Percentiles rank a stretch among this genome's conserved stretches.
Conservation (phyloP, 1,140 invertebrate genomes). For the Rhynchophorus ferrugineus region DNA sequence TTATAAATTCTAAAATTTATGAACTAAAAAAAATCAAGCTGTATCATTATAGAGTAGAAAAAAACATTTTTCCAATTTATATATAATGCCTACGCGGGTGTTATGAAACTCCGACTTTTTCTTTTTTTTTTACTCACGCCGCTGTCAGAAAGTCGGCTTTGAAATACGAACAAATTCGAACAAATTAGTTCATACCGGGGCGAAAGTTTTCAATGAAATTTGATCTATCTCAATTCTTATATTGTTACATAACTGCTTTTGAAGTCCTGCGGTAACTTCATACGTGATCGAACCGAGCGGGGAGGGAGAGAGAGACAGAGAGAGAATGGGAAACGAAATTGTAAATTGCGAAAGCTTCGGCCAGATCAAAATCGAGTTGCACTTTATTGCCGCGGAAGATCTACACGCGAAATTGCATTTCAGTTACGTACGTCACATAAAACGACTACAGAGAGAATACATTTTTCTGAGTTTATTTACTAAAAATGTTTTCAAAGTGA, state of each 20-base stretch:
- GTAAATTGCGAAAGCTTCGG: conserved; percentile 1
- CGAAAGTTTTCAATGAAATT: background rate
- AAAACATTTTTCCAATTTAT: too few relatives aligned
- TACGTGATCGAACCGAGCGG: conserved; percentile 7
- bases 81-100: too few relatives aligned
- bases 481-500: too few relatives aligned
- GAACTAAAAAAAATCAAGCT: too few relatives aligned
- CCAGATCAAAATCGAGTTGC: conserved; percentile 3
- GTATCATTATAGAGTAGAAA: too few relatives aligned
- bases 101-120: background rate
- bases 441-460: background rate
- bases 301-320: background rate
- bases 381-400: background rate
- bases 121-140: background rate
- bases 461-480: background rate
- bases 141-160: background rate
- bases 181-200: background rate
- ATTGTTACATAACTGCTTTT: conserved; percentile 6
- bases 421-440: background rate
- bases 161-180: background rate
- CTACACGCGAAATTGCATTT: background rate
- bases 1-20: too few relatives aligned
- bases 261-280: conserved; percentile 1
- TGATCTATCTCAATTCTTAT: conserved; percentile 1
- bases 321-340: background rate